Conservation (phyloP, 1,140 invertebrate genomes). For the Neodiprion fabricii region DNA sequence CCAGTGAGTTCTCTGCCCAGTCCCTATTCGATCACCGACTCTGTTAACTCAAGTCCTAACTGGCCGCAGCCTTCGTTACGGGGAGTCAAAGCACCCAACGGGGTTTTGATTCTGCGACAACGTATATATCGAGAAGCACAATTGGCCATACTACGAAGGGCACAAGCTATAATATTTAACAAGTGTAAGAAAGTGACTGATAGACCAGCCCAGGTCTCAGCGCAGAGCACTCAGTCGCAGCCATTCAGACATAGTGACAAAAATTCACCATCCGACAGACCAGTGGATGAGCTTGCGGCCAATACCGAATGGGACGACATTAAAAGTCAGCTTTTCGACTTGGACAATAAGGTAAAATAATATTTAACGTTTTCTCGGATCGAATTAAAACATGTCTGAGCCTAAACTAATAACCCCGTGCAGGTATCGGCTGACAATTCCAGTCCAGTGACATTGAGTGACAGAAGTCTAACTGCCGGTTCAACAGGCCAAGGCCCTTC, state of each 20-base stretch:
- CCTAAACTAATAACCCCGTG: constrained; percentile 3
- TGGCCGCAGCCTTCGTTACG: constrained; percentile 68
- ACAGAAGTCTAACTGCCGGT: constrained; percentile 60
- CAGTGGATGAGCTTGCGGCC: constrained; percentile 57
- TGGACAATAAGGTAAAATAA: constrained; percentile 60
- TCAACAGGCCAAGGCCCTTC: constrained; percentile 82
- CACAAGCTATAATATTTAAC: constrained; percentile 90
- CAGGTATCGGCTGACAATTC: constrained; percentile 52
- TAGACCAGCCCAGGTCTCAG: constrained; percentile 45
- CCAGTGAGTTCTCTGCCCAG: constrained; percentile 51
- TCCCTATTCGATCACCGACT: constrained; percentile 55
- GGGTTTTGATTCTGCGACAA: constrained; percentile 96
- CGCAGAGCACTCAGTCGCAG: constrained; percentile 52
- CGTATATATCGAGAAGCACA: constrained; percentile 91
- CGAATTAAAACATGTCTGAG: neutral
- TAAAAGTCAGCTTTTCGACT: constrained; percentile 84
- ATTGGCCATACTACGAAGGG: constrained; percentile 88
- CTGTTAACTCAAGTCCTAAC: constrained; percentile 53
- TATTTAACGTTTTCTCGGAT: constrained; percentile 19
- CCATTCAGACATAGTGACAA: constrained; percentile 42
- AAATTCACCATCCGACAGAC: constrained; percentile 56
- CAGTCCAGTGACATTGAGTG: constrained; percentile 56
- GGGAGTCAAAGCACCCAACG: constrained; percentile 92
- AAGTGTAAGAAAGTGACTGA: constrained; percentile 68
- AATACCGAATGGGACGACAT: constrained; percentile 87